These are phyloP conservation scores for Pluvialis apricaria DNA, from an alignment of 2,113 vertebrate species.

Conservation along the genomic window DNA sequence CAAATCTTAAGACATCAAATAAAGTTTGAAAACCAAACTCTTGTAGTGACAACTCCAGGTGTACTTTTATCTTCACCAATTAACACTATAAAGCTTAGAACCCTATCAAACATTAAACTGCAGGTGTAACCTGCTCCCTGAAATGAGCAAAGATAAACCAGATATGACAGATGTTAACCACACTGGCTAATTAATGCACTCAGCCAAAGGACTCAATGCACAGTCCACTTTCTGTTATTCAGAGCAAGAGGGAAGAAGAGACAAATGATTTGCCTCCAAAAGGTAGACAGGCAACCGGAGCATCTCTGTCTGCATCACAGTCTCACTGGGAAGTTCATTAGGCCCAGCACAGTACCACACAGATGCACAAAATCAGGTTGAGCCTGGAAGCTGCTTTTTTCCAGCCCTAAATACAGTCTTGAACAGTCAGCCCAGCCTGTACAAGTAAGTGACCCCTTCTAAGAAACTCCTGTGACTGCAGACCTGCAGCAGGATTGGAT, in stretches of 20 bases:
- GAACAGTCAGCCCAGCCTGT: neutral
- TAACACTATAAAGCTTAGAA: neutral
- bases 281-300: neutral
- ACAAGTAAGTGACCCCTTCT: neutral
- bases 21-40: neutral
- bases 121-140: neutral
- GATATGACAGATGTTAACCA: neutral
- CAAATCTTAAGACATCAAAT: neutral
- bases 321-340: neutral
- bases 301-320: neutral
- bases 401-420: neutral
- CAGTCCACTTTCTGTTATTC: neutral
- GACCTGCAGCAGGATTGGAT: neutral
- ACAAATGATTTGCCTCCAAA: neutral
- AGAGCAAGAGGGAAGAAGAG: neutral
- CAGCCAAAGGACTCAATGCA: neutral
- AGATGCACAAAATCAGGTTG: neutral
- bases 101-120: neutral
- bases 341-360: neutral
- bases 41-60: neutral
- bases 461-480: rapidly evolving
- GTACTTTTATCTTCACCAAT: neutral
- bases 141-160: neutral
- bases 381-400: neutral
- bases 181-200: neutral